phyloP scores from a whole-genome alignment of 2,113 vertebrate genomes.

The Poeciliopsis occidentalis region DNA sequence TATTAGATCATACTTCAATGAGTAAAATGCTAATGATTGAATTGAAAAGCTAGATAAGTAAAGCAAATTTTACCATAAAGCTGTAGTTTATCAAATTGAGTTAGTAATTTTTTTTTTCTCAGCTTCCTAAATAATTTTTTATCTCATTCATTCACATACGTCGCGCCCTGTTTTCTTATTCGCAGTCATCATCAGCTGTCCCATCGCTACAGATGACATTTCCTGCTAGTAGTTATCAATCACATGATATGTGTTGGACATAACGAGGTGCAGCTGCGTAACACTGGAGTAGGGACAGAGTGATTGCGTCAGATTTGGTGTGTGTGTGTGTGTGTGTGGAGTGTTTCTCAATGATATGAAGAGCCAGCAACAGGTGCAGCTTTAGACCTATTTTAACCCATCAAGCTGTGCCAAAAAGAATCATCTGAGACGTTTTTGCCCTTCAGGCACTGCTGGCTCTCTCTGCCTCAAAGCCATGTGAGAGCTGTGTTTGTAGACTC shows the following conservation, averaged over 20 bases:
- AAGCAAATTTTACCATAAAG: neutral
- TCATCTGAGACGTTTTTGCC: constrained; percentile 30
- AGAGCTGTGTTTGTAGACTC: neutral
- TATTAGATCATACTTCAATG: neutral
- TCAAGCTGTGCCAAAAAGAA: constrained; percentile 30
- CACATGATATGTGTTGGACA: constrained; percentile 13
- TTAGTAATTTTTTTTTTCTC: too few species aligned
- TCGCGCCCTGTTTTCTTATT: neutral
- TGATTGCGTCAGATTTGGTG: constrained; percentile 3
- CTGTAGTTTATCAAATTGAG: too few species aligned
- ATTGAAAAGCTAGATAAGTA: neutral
- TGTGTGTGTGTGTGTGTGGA: constrained; percentile 7
- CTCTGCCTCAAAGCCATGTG: neutral
- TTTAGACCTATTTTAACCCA: constrained; percentile 67
- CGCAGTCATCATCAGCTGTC: neutral
- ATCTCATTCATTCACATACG: neutral
- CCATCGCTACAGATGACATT: constrained; percentile 10
- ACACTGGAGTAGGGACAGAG: constrained; percentile 6
- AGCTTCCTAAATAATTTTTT: neutral
- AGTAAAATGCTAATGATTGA: neutral
- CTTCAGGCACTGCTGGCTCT: constrained; percentile 11
- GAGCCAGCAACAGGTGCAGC: constrained; percentile 64
- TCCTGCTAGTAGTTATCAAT: constrained; percentile 31
- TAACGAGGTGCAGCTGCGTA: constrained; percentile 10
- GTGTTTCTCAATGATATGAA: constrained; percentile 48